These are phyloP conservation scores for Oscheius onirici DNA, from an alignment of 2,888 invertebrate species.

Conservation along the genomic window DNA sequence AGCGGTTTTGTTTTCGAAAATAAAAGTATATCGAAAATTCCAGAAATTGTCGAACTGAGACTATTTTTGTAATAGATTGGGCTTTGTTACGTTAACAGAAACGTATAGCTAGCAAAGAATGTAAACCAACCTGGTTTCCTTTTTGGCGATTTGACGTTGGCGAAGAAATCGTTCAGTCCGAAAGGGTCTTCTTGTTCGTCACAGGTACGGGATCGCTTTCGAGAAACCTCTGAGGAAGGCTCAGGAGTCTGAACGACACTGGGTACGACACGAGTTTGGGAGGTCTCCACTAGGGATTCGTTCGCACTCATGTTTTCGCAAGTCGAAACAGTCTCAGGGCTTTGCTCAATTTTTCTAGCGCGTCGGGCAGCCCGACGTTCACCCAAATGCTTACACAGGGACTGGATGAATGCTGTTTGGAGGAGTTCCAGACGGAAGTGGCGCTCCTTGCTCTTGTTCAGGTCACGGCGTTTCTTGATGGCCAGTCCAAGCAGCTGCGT, in stretches of 20 bases:
- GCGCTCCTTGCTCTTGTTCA: constrained; percentile 49
- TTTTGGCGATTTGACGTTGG: constrained; percentile 32
- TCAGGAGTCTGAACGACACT: constrained; percentile 38
- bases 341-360: constrained; percentile 41
- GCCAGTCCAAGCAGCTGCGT: constrained; percentile 57
- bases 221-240: constrained; percentile 33
- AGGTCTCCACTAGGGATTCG: constrained; percentile 8
- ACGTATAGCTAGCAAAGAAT: not conserved
- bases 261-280: constrained; percentile 35
- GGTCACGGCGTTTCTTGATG: constrained; percentile 57
- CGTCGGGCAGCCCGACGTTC: constrained; percentile 57
- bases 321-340: constrained; percentile 25
- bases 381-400: constrained; percentile 65
- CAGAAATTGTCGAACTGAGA: not conserved
- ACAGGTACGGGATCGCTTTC: constrained; percentile 30
- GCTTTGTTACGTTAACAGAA: too few species aligned
- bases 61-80: too few species aligned
- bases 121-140: constrained; percentile 38
- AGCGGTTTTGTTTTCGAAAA: constrained; percentile 13
- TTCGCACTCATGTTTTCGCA: constrained; percentile 31
- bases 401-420: constrained; percentile 59
- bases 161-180: constrained; percentile 55
- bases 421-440: constrained; percentile 56
- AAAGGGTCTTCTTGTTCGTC: constrained; percentile 55
- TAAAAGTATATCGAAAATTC: not conserved